Evolutionary conservation across 2,888 invertebrate genomes (phyloP).

Genomic region (Spodoptera picta): DNA sequence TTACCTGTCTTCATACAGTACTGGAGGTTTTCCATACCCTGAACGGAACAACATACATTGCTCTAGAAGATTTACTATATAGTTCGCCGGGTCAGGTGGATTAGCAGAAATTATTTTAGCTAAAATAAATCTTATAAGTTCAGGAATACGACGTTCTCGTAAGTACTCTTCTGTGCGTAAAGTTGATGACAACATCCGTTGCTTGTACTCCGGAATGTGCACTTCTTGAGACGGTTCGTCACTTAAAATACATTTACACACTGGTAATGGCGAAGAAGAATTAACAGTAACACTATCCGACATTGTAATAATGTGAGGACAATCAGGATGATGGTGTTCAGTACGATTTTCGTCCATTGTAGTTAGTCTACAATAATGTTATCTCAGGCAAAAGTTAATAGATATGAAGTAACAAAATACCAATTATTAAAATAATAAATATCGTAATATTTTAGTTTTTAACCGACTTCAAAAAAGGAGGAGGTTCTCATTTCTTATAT

Average conservation of each 20-base stretch:
- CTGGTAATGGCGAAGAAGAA: neutral
- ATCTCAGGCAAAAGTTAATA: too few relatives aligned
- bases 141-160: conserved; percentile 76
- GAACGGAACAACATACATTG: conserved; percentile 81
- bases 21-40: conserved; percentile 74
- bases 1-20: conserved; percentile 76
- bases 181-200: conserved; percentile 70
- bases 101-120: conserved; percentile 71
- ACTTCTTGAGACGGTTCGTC: neutral
- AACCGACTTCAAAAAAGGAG: too few relatives aligned
- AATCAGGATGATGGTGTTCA: too few relatives aligned
- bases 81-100: conserved; percentile 32
- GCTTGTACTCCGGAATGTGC: conserved; percentile 50
- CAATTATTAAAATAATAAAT: too few relatives aligned
- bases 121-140: conserved; percentile 76
- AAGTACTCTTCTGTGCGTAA: conserved; percentile 77
- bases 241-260: conserved; percentile 1
- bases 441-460: too few relatives aligned
- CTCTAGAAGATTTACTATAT: conserved; percentile 73
- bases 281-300: too few relatives aligned
- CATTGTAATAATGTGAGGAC: too few relatives aligned
- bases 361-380: too few relatives aligned
- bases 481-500: too few relatives aligned
- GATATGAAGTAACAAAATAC: too few relatives aligned
- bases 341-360: too few relatives aligned